A percentile compares a stretch with the other conserved stretches of the same genome.
Conservation (phyloP, 2,797 vertebrate genomes). For the Rhabdomys pumilio region DNA sequence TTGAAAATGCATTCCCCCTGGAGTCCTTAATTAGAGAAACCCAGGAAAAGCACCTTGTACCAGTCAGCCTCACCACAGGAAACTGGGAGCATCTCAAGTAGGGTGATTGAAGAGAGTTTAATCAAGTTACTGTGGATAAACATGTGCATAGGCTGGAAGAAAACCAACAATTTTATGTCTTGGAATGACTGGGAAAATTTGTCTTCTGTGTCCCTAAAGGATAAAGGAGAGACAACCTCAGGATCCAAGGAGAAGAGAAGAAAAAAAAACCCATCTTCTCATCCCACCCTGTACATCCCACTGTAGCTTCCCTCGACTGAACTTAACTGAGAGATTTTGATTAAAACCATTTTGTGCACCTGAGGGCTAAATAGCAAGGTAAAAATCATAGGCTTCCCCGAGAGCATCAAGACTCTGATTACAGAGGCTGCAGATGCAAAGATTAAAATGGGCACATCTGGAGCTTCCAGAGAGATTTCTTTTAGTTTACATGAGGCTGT, state of each 20-base stretch:
- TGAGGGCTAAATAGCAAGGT: not conserved
- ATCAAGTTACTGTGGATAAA: not conserved
- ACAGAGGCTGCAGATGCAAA: not conserved
- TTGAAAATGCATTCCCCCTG: not conserved
- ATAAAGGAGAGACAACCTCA: not conserved
- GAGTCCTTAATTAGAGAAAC: constrained; percentile 11
- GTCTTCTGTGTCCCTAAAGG: not conserved
- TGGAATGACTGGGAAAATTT: not conserved
- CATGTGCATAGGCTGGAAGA: not conserved
- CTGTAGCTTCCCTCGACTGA: not conserved
- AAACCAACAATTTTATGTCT: not conserved
- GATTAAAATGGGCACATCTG: not conserved
- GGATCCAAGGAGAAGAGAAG: not conserved
- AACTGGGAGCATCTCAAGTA: not conserved
- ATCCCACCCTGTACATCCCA: not conserved
- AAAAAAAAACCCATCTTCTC: not conserved
- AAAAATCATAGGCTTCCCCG: not conserved
- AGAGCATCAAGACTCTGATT: not conserved
- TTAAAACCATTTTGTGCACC: not conserved
- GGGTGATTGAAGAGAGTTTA: constrained; percentile 2
- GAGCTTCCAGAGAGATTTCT: not conserved
- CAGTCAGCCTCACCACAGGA: not conserved
- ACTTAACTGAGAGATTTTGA: not conserved
- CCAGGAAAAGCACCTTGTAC: not conserved
- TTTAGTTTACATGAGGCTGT: not conserved